phyloP scores from a whole-genome alignment of 2,888 invertebrate species.

The Synanthedon andrenaeformis region DNA sequence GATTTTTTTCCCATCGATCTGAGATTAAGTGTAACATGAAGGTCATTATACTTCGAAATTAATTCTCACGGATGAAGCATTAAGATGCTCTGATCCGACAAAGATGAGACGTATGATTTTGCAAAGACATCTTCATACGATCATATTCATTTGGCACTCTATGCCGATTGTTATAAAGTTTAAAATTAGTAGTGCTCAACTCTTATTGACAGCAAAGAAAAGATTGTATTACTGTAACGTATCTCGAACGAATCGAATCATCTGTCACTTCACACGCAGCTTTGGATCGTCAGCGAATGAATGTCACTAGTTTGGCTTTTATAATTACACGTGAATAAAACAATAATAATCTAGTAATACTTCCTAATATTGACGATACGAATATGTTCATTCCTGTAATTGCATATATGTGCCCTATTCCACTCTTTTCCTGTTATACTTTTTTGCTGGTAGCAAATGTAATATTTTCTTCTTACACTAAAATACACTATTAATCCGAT shows the following conservation, averaged over 20 bases:
- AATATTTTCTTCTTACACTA: too few relatives aligned
- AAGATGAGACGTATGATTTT: slow-evolving; percentile 40
- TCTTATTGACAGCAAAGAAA: slow-evolving; percentile 6
- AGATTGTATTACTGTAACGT: slow-evolving; percentile 20
- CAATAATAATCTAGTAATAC: slow-evolving; percentile 7
- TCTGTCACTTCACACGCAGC: slow-evolving; percentile 57
- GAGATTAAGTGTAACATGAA: slow-evolving; percentile 35
- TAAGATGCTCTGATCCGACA: slow-evolving; percentile 43
- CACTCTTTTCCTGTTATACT: too few relatives aligned
- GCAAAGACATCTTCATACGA: slow-evolving; percentile 15
- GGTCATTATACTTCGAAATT: slow-evolving; percentile 55
- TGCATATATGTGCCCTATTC: too few relatives aligned
- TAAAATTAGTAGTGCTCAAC: slow-evolving; percentile 4
- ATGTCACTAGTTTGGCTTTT: slow-evolving; percentile 24
- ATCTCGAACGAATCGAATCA: slow-evolving; percentile 46
- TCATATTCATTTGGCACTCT: slow-evolving; percentile 11
- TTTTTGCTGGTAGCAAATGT: too few relatives aligned
- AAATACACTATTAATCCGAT: too few relatives aligned
- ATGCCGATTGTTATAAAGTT: slow-evolving; percentile 11
- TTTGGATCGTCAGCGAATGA: slow-evolving; percentile 35
- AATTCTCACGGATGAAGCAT: slow-evolving; percentile 56
- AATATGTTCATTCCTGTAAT: too few relatives aligned
- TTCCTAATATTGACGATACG: not conserved
- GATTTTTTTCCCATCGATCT: slow-evolving; percentile 27
- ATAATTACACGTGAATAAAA: not conserved